Evolutionary conservation across 2,888 invertebrate genomes (phyloP), one percentile per base, ranked within the genome.

Genomic region (Apoda limacodes): DNA sequence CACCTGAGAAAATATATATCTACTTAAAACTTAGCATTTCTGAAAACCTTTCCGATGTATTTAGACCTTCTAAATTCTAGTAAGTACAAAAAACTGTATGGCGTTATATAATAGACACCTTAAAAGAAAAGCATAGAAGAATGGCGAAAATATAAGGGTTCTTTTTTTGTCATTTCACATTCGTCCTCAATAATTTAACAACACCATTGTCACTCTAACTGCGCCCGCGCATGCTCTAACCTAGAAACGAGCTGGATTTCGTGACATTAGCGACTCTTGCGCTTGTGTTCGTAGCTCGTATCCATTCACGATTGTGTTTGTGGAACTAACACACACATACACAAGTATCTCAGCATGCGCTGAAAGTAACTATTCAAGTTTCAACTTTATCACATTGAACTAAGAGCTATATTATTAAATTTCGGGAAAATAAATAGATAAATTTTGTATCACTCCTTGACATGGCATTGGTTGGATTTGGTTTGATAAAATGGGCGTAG

Each of bases 241-340:
- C 78, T 78, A 78, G 68, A 75, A 76, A 72, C 74, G 56, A 52
- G 63, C 60, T 69, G 55, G 67, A 74, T 76, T 76, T 78, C 72
- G 76, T 76, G 78, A 76, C 76, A 76, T 65, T 68, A 60, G 53
- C 42, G 46, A 32, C 42, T 22, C 9, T 34, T 34, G 51, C 41
- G 43, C 51, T 48, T 59, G 46, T 44, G 17, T 17, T 6, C 7
- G 64, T 60, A n/a, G 67, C 57, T 65, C 51, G 52, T 52, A 41
- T 49, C 51, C 60, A 60, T 62, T 59, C 60, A 59, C 54, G 46
- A 35, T 22, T 49, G 50, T 55, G 47, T 52, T 45, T 49, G 56
- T 64, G 57, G 51, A 49, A 44, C 50, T 50, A 55, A 57, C 59
- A 59, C 44, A 49, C 46, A 54, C 53, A 40, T 42, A 47, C 41